Base-by-base conservation (phyloP, 1,140 invertebrate species). In the Achroia grisella region DNA sequence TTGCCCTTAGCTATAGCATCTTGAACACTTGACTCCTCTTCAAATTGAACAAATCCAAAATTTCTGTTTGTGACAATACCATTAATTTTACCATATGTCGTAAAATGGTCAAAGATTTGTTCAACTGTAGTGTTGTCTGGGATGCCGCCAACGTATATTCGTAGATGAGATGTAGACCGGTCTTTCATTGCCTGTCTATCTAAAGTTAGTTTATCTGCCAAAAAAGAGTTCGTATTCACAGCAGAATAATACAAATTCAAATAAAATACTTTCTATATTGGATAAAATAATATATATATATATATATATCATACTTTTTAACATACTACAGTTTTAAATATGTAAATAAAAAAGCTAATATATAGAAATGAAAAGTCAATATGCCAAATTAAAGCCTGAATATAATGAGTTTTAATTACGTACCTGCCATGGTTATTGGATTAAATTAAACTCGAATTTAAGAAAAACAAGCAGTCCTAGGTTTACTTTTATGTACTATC, bases 21-120 rank as follows among this genome's bases (percentile, higher is more conserved):
- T 40, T 90, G 89, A 4, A 93, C 94, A 68, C 91, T 87, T 12
- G 89, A 86, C 63, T 95, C 94, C 31, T 88, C 87, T 39, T 92
- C 91, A 86, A 92, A 96, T 62, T 97, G 95, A 4, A 96, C 91
- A 81, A 96, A 97, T 30, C 93, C 94, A 87, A 94, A 96, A 14
- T 93, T 91, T 60, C 90, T 89, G 56, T 94, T 92, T 11, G 93
- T 84, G 8, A 92, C 74, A 1, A 94, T 89, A 3, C 92, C 94
- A 66, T 91, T 62, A 49, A 93, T 85, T 47, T 68, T 53, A 8
- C 94, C 94, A 75, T 94, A 92, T 33, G 89, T 88, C 44, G 87
- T 85, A 71, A 95, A 95, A 73, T 92, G 90, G 33, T 91, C 89
- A 48, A 93, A 92, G 10, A 95, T 57, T 46, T 94, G 91, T 9